These are phyloP conservation scores for Drosophila obscura DNA, from an alignment of 1,140 invertebrate species.

Conservation along the genomic window DNA sequence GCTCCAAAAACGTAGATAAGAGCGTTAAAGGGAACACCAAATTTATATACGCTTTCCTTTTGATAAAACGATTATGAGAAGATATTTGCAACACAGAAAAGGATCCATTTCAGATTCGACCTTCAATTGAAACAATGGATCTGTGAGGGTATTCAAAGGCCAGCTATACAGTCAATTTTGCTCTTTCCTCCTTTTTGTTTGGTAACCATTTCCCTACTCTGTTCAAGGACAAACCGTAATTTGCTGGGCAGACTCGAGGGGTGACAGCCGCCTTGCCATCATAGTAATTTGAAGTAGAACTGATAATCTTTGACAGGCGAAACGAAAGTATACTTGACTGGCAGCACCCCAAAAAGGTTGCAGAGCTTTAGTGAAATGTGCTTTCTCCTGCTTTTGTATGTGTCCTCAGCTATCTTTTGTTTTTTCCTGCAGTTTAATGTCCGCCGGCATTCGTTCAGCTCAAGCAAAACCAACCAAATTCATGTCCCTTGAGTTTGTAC, in stretches of 20 bases:
- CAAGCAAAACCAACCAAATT: slow-evolving; percentile 20
- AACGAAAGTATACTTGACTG: slow-evolving; percentile 59
- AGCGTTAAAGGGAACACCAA: slow-evolving; percentile 55
- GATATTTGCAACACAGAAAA: too few species aligned
- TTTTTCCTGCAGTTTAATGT: too few species aligned
- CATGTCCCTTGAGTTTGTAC: slow-evolving; percentile 19
- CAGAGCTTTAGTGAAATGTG: slow-evolving; percentile 21
- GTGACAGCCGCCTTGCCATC: slow-evolving; percentile 37
- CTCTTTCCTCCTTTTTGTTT: slow-evolving; percentile 13
- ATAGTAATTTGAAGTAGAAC: slow-evolving; percentile 63
- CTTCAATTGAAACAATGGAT: too few species aligned
- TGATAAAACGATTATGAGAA: too few species aligned
- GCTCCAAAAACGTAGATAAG: slow-evolving; percentile 54
- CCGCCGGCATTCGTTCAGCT: too few species aligned
- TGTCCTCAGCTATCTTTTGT: slow-evolving; percentile 5
- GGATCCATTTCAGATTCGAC: too few species aligned
- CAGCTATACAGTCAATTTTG: slow-evolving; percentile 26
- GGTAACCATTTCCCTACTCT: not conserved
- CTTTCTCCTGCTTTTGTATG: slow-evolving; percentile 2
- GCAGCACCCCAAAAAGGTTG: slow-evolving; percentile 42
- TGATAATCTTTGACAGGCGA: slow-evolving; percentile 68
- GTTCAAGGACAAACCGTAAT: slow-evolving; percentile 54
- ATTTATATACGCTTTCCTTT: slow-evolving; percentile 11
- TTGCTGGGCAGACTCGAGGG: slow-evolving; percentile 35
- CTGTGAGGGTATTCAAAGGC: too few species aligned